Conservation (phyloP, 2,797 vertebrate species). For the Sebastes wilsoni region DNA sequence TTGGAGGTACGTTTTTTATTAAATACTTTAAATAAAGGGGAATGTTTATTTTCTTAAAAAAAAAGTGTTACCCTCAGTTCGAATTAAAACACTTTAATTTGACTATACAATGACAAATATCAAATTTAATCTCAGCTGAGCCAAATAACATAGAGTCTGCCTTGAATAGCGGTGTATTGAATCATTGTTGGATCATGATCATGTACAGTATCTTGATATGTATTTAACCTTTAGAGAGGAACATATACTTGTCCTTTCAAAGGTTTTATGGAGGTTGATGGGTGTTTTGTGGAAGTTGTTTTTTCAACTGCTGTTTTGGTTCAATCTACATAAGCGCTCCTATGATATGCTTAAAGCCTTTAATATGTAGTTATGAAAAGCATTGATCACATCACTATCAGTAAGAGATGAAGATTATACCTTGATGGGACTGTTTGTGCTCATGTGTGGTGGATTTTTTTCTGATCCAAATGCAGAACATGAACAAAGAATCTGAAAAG, state of each 20-base stretch:
- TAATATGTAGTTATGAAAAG: neutral
- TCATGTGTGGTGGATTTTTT: conserved; percentile 4
- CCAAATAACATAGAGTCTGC: neutral
- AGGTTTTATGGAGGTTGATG: neutral
- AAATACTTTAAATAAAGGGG: neutral
- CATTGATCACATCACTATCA: neutral
- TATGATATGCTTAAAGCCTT: neutral
- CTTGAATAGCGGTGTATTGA: neutral
- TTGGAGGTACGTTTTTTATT: neutral
- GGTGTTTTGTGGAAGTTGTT: neutral
- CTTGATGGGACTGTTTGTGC: neutral
- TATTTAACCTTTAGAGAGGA: neutral
- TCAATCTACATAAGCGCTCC: neutral
- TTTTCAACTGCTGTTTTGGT: neutral
- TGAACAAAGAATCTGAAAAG: conserved; percentile 60
- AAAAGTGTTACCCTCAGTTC: neutral
- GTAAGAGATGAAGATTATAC: neutral
- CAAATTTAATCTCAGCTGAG: neutral
- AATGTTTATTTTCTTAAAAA: neutral
- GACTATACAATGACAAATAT: neutral
- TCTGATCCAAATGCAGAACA: conserved; percentile 31
- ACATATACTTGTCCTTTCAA: neutral
- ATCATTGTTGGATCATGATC: neutral
- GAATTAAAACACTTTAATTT: neutral
- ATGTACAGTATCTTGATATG: too few species aligned